Evolutionary conservation across 2,888 invertebrate genomes (phyloP).

Genomic region (Erebia epiphron): DNA sequence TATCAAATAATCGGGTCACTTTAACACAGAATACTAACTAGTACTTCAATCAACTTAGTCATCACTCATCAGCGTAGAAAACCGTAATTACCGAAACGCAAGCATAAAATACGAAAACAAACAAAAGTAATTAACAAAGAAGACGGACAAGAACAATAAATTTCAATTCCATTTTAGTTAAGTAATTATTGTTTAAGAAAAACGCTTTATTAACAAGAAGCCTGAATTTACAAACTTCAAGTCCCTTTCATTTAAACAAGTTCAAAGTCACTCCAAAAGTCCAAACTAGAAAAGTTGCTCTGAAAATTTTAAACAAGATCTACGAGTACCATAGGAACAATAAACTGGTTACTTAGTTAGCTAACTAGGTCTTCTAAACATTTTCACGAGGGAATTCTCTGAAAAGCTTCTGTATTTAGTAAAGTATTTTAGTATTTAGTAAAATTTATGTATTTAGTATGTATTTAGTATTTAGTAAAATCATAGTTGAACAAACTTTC

Average conservation of each 20-base stretch:
- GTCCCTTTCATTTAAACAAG: not conserved
- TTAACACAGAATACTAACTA: no score
- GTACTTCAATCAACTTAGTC: no score
- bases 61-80: not conserved
- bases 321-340: not conserved
- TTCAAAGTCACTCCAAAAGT: not conserved
- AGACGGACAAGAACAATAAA: not conserved
- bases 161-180: not conserved
- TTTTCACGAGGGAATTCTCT: not conserved
- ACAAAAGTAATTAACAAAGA: not conserved
- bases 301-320: not conserved
- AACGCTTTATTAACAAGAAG: slow-evolving; percentile 11
- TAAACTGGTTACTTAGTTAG: not conserved
- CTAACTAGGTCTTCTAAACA: slow-evolving; percentile 2
- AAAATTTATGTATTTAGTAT: no score
- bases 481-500: no score
- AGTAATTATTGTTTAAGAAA: slow-evolving; percentile 15
- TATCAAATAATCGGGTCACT: no score
- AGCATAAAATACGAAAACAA: not conserved
- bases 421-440: no score
- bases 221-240: slow-evolving; percentile 2
- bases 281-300: slow-evolving; percentile 1
- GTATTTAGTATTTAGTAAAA: no score
- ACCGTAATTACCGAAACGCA: not conserved
- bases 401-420: not conserved